Evolutionary conservation across 2,888 invertebrate genomes (phyloP).

Genomic region (Pantelozetes paolii): DNA sequence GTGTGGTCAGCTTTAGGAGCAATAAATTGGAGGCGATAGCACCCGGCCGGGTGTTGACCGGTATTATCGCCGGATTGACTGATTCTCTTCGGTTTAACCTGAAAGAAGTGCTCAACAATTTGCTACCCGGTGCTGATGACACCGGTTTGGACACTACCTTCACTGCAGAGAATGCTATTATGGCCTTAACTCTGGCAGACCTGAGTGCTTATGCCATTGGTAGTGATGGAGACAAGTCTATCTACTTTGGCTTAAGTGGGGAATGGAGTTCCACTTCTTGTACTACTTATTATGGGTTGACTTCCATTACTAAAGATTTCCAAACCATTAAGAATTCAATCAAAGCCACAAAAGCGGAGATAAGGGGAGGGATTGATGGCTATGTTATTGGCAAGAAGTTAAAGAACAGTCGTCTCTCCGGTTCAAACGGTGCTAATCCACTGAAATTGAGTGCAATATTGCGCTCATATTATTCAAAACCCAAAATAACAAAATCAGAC

Average conservation of each 20-base stretch:
- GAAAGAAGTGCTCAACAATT: neutral
- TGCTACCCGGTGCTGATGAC: neutral
- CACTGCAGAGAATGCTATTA: too few relatives aligned
- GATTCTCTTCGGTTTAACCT: neutral
- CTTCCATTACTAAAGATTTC: neutral
- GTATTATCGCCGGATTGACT: conserved; percentile 44
- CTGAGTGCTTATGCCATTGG: conserved; percentile 30
- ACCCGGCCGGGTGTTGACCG: conserved; percentile 44
- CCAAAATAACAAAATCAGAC: conserved; percentile 21
- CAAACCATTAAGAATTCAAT: neutral
- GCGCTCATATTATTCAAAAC: conserved; percentile 45
- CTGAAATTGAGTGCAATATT: conserved; percentile 45
- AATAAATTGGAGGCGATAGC: conserved; percentile 45
- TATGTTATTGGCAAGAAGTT: conserved; percentile 38
- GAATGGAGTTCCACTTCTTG: conserved; percentile 39
- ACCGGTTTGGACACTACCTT: conserved; percentile 40
- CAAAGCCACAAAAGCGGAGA: conserved; percentile 38
- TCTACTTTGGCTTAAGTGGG: conserved; percentile 35
- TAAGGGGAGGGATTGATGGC: conserved; percentile 43
- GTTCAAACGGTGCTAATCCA: neutral
- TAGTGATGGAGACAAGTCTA: neutral
- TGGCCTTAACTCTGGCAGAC: conserved; percentile 45
- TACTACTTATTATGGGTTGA: conserved; percentile 38
- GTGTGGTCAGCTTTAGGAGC: conserved; percentile 45
- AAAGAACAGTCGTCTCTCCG: neutral